Base-by-base conservation (phyloP, 2,113 vertebrate species). In the Gallinago undulata region DNA sequence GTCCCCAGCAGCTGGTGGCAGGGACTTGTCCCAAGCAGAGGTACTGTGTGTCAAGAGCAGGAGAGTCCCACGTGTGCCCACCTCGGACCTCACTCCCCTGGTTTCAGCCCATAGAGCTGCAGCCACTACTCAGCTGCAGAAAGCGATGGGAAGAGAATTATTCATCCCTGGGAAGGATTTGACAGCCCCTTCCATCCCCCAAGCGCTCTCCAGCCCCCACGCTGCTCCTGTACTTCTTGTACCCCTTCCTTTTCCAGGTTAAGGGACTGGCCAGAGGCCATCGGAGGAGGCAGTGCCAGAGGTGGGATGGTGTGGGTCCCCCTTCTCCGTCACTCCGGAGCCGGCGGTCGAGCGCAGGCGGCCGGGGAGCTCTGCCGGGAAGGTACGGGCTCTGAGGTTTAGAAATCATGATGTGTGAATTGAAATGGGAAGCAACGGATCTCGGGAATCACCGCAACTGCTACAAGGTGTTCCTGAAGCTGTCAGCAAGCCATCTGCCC, bases 351-450 rank as follows among this genome's bases (percentile, higher is more conserved):
- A 80, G 78, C 1, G 10, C 53, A 1, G 2, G 33, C 39, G 25
- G 92, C 67, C 3, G 78, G 91, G 74, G 88, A 91, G 92, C 79
- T 89, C 41, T 22, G 66, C 86, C 11, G 94, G 85, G 91, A 97
- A 96, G 95, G 96, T 96, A 85, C 75, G 10, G 76, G 93, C 92
- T 30, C 95, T 96, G 95, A 96, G 94, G 92, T 89, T 94, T 94
- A 90, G 96, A 94, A 97, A 97, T 97, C 96, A 96, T 94, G 95
- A 97, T 87, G 96, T 97, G 97, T 83, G 97, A 97, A 97, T 94
- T 94, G 94, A 97, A 97, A 97, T 81, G 97, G 97, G 96, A 97
- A 97, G 96, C 96, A 89, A 87, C 51, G 84, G 95, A 95, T 95
- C 93, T 92, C 19, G 8, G 72, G 95, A 95, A 96, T 92, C 93